These are phyloP conservation scores for Mesitornis unicolor DNA, from an alignment of 2,113 vertebrate genomes.

Conservation along the genomic window DNA sequence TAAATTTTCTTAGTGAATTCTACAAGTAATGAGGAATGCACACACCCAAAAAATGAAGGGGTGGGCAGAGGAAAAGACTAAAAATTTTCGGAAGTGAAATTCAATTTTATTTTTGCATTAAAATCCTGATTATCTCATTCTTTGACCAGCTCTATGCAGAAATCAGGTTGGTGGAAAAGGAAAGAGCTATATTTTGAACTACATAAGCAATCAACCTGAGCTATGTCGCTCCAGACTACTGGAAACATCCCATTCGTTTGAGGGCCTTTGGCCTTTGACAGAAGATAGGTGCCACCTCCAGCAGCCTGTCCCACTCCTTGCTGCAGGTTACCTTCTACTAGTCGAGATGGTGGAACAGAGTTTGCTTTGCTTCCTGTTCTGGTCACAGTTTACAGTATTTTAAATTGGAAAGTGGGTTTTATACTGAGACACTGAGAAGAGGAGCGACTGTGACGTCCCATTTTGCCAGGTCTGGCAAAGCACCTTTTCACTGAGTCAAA, in stretches of 20 bases:
- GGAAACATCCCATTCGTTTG: background rate
- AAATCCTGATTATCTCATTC: background rate
- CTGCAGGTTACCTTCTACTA: background rate
- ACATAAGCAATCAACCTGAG: background rate
- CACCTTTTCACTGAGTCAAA: background rate
- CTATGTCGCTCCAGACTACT: background rate
- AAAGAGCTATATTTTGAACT: background rate
- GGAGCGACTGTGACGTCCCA: background rate
- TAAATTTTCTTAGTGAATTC: background rate
- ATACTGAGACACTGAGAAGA: background rate
- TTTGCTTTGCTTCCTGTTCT: background rate
- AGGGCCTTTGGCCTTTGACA: background rate
- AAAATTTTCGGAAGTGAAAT: background rate
- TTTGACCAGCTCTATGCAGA: background rate
- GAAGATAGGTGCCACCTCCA: background rate
- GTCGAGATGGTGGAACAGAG: background rate
- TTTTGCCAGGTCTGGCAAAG: background rate
- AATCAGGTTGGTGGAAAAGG: background rate
- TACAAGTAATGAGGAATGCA: background rate
- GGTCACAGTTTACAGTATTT: background rate
- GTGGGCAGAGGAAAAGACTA: background rate
- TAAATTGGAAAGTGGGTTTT: background rate
- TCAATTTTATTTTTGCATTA: background rate
- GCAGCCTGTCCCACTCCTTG: background rate
- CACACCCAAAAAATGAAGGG: rapidly evolving